A percentile compares a stretch with the other conserved stretches of the same genome.
These are phyloP conservation scores for Acleris literana DNA, from an alignment of 2,888 invertebrate genomes.

Conservation along the genomic window DNA sequence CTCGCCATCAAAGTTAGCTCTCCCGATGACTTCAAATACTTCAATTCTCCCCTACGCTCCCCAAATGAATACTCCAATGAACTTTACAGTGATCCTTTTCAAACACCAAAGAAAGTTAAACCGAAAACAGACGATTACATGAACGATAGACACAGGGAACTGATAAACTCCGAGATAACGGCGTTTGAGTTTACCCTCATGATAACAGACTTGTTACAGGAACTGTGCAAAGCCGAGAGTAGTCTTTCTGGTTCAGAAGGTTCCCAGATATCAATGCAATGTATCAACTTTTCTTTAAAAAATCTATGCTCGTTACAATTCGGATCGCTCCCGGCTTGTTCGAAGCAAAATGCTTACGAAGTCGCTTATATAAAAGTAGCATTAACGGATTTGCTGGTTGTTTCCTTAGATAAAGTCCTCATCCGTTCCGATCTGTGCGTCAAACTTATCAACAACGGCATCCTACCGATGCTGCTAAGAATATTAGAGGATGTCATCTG, in stretches of 20 bases:
- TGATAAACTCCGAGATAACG: slow-evolving; percentile 79
- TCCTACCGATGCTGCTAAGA: slow-evolving; percentile 84
- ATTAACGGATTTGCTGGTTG: slow-evolving; percentile 82
- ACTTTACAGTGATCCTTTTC: slow-evolving; percentile 61
- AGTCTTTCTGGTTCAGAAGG: slow-evolving; percentile 79
- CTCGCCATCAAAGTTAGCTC: slow-evolving; percentile 81
- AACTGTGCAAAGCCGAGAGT: slow-evolving; percentile 80
- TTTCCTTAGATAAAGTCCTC: slow-evolving; percentile 82
- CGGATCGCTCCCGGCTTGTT: slow-evolving; percentile 68
- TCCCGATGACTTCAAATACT: slow-evolving; percentile 86
- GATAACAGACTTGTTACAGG: slow-evolving; percentile 82
- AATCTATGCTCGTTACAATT: slow-evolving; percentile 85
- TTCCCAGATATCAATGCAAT: slow-evolving; percentile 82
- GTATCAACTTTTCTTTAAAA: slow-evolving; percentile 84
- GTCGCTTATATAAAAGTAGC: slow-evolving; percentile 80
- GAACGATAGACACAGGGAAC: slow-evolving; percentile 77
- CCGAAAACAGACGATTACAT: slow-evolving; percentile 80
- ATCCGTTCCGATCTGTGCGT: slow-evolving; percentile 80
- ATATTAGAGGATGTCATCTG: slow-evolving; percentile 82
- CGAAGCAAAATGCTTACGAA: slow-evolving; percentile 59
- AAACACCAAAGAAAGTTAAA: slow-evolving; percentile 66
- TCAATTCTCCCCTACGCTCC: slow-evolving; percentile 73
- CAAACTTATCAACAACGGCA: slow-evolving; percentile 83
- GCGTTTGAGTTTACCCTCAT: slow-evolving; percentile 83
- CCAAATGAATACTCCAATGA: slow-evolving; percentile 67